Conservation (phyloP, 2,797 vertebrate genomes). For the Atherinosoma microstoma region DNA sequence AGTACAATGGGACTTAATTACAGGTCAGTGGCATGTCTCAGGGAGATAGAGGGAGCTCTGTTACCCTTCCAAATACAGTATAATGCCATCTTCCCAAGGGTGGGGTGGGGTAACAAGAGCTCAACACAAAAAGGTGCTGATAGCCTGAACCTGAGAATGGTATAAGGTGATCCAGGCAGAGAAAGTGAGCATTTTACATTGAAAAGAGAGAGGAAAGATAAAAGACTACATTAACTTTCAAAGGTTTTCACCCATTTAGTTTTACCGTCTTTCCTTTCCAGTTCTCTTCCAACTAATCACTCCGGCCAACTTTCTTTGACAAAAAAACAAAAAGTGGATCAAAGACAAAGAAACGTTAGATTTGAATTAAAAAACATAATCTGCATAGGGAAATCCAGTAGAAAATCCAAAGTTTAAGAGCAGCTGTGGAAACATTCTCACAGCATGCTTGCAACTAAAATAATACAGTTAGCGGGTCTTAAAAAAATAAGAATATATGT, state of each 20-base stretch:
- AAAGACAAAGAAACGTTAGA: slow-evolving; percentile 12
- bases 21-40: slow-evolving; percentile 82
- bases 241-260: slow-evolving; percentile 58
- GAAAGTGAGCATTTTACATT: slow-evolving; percentile 71
- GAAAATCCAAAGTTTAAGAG: slow-evolving; percentile 3
- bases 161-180: slow-evolving; percentile 73
- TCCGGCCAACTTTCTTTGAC: slow-evolving; percentile 45
- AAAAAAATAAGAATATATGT: not conserved
- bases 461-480: not conserved
- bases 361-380: not conserved
- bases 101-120: slow-evolving; percentile 78
- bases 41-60: slow-evolving; percentile 82
- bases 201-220: slow-evolving; percentile 68
- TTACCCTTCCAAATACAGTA: slow-evolving; percentile 83
- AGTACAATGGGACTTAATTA: slow-evolving; percentile 83
- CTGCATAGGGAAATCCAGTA: not conserved
- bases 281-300: slow-evolving; percentile 31
- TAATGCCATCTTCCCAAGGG: slow-evolving; percentile 83
- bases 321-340: slow-evolving; percentile 28
- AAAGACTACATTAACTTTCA: slow-evolving; percentile 67
- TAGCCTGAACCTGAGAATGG: slow-evolving; percentile 76
- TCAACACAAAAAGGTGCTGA: slow-evolving; percentile 80
- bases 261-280: slow-evolving; percentile 45
- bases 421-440: slow-evolving; percentile 15
- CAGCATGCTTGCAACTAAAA: not conserved